Evolutionary conservation across 2,113 vertebrate species (phyloP), one percentile per base, ranked within the genome.

Genomic region (Pardalotus punctatus): DNA sequence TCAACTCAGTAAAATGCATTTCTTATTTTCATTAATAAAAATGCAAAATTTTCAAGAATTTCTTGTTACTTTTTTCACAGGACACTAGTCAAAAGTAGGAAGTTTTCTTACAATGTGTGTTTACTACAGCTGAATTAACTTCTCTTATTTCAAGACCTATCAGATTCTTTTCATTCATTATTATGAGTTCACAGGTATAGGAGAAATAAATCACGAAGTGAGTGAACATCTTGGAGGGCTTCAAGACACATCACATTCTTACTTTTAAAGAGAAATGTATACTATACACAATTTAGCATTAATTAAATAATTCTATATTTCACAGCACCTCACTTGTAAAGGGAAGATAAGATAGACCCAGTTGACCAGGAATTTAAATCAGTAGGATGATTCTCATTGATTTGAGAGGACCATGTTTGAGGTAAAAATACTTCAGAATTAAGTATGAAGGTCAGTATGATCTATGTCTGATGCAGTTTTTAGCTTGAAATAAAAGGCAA

Each of bases 231-330:
- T 88, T 91, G 77, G 72, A 88, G 60, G 50, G 50, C 48, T 91
- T 93, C 66, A 76, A 92, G 86, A 72, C 35, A 69, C 7, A 60
- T 3, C 6, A 14, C 3, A n/a, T 64, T 88, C 40, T 78, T 90
- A 50, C 62, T 85, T 91, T 60, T 50, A 45, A 57, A 43, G 14
- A 25, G 18, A 6, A 29, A 20, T 61, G 48, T 47, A 12, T 65
- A 18, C n/a, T 22, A 8, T 9, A 40, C 0, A 4, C 14, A 43
- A 8, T 10, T n/a, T 7, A 60, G 4, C 0, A 0, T 22, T 79
- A 43, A 35, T 60, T 36, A 10, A 1, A 1, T 43, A 58, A 72
- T 21, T 51, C 4, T 40, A 0, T 67, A 11, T 77, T 86, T 78
- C 48, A 33, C 14, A 56, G 9, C 17, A 4, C 11, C 42, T 64